Conservation (phyloP, 2,888 invertebrate genomes). For the Platycheirus albimanus region DNA sequence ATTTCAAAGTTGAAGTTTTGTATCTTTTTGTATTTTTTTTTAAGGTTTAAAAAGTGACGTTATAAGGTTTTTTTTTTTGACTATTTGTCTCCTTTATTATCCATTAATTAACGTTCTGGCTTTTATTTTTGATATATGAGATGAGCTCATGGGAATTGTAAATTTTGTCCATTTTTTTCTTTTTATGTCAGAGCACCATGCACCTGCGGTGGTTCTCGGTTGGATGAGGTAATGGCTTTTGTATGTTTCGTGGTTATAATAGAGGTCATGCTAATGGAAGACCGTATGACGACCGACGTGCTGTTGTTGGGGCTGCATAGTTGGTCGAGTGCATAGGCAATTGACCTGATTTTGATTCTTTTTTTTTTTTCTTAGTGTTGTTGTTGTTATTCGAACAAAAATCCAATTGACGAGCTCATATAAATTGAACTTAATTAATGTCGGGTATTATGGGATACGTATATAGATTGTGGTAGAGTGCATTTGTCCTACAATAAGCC, state of each 20-base stretch:
- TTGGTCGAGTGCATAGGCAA: constrained; percentile 49
- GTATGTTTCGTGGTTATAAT: constrained; percentile 8
- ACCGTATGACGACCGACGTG: not conserved
- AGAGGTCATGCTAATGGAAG: constrained; percentile 25
- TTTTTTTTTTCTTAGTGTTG: not conserved
- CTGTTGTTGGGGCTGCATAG: constrained; percentile 12
- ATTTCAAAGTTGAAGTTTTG: constrained; percentile 12
- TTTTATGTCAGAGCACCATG: constrained; percentile 17
- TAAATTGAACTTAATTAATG: constrained; percentile 67
- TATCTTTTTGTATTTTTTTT: not conserved
- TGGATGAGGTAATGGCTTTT: constrained; percentile 57
- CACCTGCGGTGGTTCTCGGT: constrained; percentile 58
- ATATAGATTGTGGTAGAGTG: not conserved
- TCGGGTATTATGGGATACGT: not conserved
- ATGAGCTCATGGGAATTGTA: constrained; percentile 23
- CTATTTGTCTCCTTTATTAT: not conserved
- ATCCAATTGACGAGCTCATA: constrained; percentile 47
- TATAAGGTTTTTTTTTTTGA: not conserved
- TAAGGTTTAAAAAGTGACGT: not conserved
- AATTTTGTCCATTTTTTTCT: constrained; percentile 18
- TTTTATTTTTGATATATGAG: constrained; percentile 4
- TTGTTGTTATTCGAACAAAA: constrained; percentile 38
- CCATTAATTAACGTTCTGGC: not conserved
- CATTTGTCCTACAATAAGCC: constrained; percentile 7
- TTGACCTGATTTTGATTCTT: constrained; percentile 61